phyloP scores from a whole-genome alignment of 2,113 vertebrate genomes.

The Aspidoscelis tigris region DNA sequence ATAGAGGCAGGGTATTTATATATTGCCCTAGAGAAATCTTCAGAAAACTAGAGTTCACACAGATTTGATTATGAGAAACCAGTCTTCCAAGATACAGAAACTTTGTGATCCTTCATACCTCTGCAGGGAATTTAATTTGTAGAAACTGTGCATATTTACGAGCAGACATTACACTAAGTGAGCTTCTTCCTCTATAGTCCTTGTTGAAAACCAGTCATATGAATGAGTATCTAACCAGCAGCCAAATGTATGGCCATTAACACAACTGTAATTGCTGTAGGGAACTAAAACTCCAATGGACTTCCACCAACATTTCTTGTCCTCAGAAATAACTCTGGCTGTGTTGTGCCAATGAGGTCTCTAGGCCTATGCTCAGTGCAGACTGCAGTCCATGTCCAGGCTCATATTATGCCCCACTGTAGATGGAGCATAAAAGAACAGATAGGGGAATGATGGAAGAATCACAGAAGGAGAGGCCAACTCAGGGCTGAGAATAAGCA shows the following conservation, averaged over 20 bases:
- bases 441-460: too few relatives aligned
- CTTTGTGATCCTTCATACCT: slow-evolving; percentile 60
- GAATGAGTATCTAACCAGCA: slow-evolving; percentile 38
- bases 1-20: slow-evolving; percentile 34
- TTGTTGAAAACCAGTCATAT: slow-evolving; percentile 54
- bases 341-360: too few relatives aligned
- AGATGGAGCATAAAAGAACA: too few relatives aligned
- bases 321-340: too few relatives aligned
- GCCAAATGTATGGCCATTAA: too few relatives aligned
- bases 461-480: too few relatives aligned
- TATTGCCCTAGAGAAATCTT: slow-evolving; percentile 46
- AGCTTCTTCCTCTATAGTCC: slow-evolving; percentile 43
- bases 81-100: slow-evolving; percentile 56
- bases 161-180: slow-evolving; percentile 37
- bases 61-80: slow-evolving; percentile 54
- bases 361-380: too few relatives aligned
- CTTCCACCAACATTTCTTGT: too few relatives aligned
- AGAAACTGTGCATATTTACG: slow-evolving; percentile 56
- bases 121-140: slow-evolving; percentile 67
- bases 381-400: too few relatives aligned
- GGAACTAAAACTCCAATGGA: neutral
- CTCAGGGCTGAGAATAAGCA: neutral
- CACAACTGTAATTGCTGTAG: too few relatives aligned
- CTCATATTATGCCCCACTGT: too few relatives aligned
- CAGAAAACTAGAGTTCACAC: slow-evolving; percentile 44